phyloP scores from a whole-genome alignment of 53 echinoderm and acorn worm species.

The Holothuria leucospilota region DNA sequence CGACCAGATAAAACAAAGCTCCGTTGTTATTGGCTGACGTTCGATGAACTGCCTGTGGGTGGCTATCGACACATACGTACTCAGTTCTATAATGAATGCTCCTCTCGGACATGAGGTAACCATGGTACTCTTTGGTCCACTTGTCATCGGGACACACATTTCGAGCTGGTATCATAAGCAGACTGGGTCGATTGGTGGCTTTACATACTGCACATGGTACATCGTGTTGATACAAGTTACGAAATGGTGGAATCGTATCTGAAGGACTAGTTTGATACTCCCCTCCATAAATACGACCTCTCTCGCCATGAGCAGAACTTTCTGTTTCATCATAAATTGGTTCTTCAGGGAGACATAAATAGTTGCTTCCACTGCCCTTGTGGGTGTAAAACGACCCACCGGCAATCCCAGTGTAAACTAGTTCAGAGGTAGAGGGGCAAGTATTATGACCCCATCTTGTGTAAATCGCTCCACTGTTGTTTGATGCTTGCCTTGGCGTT shows the following conservation, averaged over 20 bases:
- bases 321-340: constrained; percentile 66
- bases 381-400: constrained; percentile 62
- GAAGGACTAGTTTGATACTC: constrained; percentile 59
- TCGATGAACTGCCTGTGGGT: constrained; percentile 39
- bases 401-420: constrained; percentile 48
- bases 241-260: neutral
- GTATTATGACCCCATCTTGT: constrained; percentile 22
- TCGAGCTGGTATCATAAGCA: constrained; percentile 71
- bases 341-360: constrained; percentile 64
- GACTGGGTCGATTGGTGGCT: constrained; percentile 42
- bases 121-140: constrained; percentile 68
- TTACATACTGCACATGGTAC: constrained; percentile 67
- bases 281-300: constrained; percentile 49
- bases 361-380: constrained; percentile 63
- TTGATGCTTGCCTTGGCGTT: neutral
- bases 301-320: neutral
- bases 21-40: constrained; percentile 48
- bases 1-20: constrained; percentile 57
- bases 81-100: constrained; percentile 26
- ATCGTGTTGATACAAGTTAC: constrained; percentile 4
- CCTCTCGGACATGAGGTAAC: constrained; percentile 51
- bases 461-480: constrained; percentile 26
- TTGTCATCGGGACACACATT: constrained; percentile 60
- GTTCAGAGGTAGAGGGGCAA: neutral
- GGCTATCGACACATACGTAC: constrained; percentile 54